phyloP scores from a whole-genome alignment of 2,113 vertebrate genomes.

The Poeciliopsis retropinna region DNA sequence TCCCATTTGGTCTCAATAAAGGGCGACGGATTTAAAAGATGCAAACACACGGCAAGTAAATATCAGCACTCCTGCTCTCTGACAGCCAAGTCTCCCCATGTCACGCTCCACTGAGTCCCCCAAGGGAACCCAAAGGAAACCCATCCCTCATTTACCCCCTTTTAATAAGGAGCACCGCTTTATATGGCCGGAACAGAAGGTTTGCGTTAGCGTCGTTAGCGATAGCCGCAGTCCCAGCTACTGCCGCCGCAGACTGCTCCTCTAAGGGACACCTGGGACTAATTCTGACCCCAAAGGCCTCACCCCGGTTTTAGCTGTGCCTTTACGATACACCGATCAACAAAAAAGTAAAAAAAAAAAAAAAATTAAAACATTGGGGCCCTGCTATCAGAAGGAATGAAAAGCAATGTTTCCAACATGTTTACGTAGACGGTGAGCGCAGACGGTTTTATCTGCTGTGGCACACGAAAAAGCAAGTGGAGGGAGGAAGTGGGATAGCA shows the following conservation, averaged over 20 bases:
- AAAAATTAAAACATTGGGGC: background rate
- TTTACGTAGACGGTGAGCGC: slow-evolving; percentile 38
- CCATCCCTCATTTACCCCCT: slow-evolving; percentile 58
- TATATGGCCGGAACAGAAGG: slow-evolving; percentile 68
- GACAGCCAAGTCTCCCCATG: background rate
- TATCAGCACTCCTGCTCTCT: slow-evolving; percentile 1
- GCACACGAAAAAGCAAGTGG: background rate
- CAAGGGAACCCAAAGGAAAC: slow-evolving; percentile 54
- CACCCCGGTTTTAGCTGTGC: slow-evolving; percentile 21
- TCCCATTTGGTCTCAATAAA: slow-evolving; percentile 21
- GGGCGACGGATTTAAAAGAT: slow-evolving; percentile 38
- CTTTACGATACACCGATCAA: slow-evolving; percentile 7
- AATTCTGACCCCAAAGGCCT: slow-evolving; percentile 49
- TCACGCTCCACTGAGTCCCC: slow-evolving; percentile 46
- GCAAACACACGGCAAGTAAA: slow-evolving; percentile 11
- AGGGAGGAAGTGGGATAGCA: slow-evolving; percentile 43
- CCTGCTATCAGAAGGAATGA: background rate
- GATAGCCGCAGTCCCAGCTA: slow-evolving; percentile 39
- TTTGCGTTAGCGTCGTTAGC: slow-evolving; percentile 75
- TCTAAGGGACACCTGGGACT: slow-evolving; percentile 59
- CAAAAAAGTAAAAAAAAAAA: background rate
- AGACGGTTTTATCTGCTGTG: slow-evolving; percentile 28
- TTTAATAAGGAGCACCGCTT: slow-evolving; percentile 67
- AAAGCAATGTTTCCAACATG: slow-evolving; percentile 12
- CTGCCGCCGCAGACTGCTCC: slow-evolving; percentile 8